These are phyloP conservation scores for Cherax quadricarinatus DNA, from an alignment of 1,140 invertebrate genomes.

Conservation along the genomic window DNA sequence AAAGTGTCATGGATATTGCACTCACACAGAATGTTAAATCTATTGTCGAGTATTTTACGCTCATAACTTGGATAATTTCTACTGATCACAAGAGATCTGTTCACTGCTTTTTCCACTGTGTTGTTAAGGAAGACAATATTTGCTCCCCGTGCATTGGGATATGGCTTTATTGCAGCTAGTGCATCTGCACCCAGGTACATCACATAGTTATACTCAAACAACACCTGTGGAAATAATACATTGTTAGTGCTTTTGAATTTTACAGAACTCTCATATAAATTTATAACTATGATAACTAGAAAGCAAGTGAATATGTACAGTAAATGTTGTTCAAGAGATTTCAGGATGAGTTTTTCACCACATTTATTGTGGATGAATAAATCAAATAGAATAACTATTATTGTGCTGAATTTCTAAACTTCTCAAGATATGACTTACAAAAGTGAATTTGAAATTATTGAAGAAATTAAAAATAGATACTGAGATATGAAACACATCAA, in stretches of 20 bases:
- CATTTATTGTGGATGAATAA: too few species aligned
- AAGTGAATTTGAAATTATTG: not conserved
- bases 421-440: not conserved
- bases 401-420: too few species aligned
- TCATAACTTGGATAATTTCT: conserved; percentile 39
- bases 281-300: too few species aligned
- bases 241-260: not conserved
- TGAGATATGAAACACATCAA: too few species aligned
- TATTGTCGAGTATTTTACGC: conserved; percentile 45
- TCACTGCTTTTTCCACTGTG: conserved; percentile 14
- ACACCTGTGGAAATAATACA: conserved; percentile 29
- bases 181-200: conserved; percentile 36
- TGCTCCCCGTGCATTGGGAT: not conserved
- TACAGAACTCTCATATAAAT: too few species aligned
- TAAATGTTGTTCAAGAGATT: too few species aligned
- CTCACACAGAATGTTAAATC: conserved; percentile 40
- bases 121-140: conserved; percentile 64
- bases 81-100: conserved; percentile 34
- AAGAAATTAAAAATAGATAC: too few species aligned
- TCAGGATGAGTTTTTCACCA: too few species aligned
- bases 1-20: conserved; percentile 21
- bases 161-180: conserved; percentile 34
- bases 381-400: too few species aligned
- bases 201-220: conserved; percentile 52
- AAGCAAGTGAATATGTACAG: too few species aligned